Percentiles rank a stretch among this genome's conserved stretches.
Evolutionary conservation across 2,113 vertebrate genomes (phyloP).

Genomic region (Microcebus tavaratra): DNA sequence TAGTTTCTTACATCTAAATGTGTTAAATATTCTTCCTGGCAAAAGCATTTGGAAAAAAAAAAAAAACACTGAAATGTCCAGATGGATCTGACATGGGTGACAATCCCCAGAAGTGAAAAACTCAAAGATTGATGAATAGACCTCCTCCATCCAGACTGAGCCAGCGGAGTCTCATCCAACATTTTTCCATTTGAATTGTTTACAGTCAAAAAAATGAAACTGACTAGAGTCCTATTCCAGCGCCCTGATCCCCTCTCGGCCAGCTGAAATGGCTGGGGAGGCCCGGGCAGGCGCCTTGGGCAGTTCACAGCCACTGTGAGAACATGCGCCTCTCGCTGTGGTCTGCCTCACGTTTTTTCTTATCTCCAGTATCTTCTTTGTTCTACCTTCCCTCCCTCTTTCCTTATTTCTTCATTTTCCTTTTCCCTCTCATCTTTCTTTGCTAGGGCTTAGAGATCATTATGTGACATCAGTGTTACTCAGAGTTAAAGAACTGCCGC

Average conservation of each 20-base stretch:
- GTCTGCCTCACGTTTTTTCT: background rate
- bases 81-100: conserved; percentile 58
- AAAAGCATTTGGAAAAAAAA: conserved; percentile 14
- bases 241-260: rapidly evolving
- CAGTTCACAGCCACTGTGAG: rapidly evolving
- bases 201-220: conserved; percentile 5
- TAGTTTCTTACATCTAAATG: conserved; percentile 48
- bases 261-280: background rate
- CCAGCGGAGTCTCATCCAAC: background rate
- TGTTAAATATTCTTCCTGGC: conserved; percentile 61
- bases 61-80: conserved; percentile 27
- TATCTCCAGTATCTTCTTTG: background rate
- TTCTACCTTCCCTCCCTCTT: background rate
- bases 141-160: background rate
- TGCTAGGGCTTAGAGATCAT: background rate
- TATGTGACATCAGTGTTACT: background rate
- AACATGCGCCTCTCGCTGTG: rapidly evolving
- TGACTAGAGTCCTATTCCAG: background rate
- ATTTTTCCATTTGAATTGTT: conserved; percentile 31
- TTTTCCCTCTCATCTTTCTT: background rate
- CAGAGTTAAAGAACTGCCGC: background rate
- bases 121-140: background rate
- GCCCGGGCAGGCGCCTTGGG: background rate
- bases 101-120: conserved; percentile 49
- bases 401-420: background rate